Conservation (phyloP, 2,888 invertebrate species). For the Zele albiditarsus region DNA sequence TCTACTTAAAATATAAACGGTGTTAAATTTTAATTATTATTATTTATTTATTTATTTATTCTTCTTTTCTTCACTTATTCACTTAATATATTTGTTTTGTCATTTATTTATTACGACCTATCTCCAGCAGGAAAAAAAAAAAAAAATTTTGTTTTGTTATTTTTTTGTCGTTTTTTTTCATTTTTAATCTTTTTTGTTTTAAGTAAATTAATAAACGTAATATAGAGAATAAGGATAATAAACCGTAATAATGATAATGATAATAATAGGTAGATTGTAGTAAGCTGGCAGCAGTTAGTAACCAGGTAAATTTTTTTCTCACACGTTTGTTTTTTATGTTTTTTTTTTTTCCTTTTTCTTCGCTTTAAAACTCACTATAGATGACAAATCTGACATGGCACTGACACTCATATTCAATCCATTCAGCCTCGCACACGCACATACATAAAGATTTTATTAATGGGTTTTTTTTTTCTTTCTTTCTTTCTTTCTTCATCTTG, state of each 20-base stretch:
- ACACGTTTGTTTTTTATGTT: constrained; percentile 37
- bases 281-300: constrained; percentile 72
- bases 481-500: constrained; percentile 39
- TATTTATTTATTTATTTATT: constrained; percentile 38
- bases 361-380: constrained; percentile 60
- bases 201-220: constrained; percentile 71
- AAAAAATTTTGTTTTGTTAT: constrained; percentile 42
- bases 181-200: constrained; percentile 54
- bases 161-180: constrained; percentile 45
- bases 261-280: constrained; percentile 63
- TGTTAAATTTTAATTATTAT: constrained; percentile 46
- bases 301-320: constrained; percentile 60
- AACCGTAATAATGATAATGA: constrained; percentile 67
- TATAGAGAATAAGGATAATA: constrained; percentile 67
- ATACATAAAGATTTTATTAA: constrained; percentile 38
- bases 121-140: constrained; percentile 18
- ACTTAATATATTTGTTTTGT: constrained; percentile 30
- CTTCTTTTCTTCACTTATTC: constrained; percentile 20
- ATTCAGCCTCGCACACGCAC: constrained; percentile 27
- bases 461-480: constrained; percentile 22
- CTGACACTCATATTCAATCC: constrained; percentile 62
- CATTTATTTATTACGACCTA: constrained; percentile 29
- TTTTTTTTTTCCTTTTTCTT: constrained; percentile 34
- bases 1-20: constrained; percentile 56
- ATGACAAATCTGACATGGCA: constrained; percentile 71